These are phyloP conservation scores for Rhea americana DNA, from an alignment of 2,113 vertebrate species.

Conservation along the genomic window DNA sequence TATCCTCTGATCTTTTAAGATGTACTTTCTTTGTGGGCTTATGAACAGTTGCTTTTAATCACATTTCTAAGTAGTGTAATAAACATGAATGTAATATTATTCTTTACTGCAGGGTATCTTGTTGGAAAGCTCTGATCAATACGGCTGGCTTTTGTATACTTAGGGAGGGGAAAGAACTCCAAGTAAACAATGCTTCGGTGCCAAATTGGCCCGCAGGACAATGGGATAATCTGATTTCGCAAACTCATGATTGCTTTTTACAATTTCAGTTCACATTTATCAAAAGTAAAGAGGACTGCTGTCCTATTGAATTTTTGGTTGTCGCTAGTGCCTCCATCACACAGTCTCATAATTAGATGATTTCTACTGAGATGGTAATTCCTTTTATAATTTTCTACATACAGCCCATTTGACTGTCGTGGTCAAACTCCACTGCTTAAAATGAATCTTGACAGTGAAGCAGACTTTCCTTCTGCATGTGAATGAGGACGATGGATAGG, in stretches of 20 bases:
- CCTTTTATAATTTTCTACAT: neutral
- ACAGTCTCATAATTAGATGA: slow-evolving; percentile 47
- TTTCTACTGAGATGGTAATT: slow-evolving; percentile 36
- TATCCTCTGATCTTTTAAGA: slow-evolving; percentile 20
- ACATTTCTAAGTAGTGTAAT: slow-evolving; percentile 28
- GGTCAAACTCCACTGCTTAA: slow-evolving; percentile 21
- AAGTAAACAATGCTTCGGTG: slow-evolving; percentile 38
- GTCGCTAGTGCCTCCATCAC: slow-evolving; percentile 13
- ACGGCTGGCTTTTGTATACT: slow-evolving; percentile 24
- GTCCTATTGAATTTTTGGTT: slow-evolving; percentile 37
- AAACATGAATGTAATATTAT: slow-evolving; percentile 41
- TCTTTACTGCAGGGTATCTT: slow-evolving; percentile 37
- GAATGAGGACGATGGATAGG: neutral
- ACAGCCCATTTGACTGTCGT: neutral
- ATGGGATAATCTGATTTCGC: slow-evolving; percentile 50
- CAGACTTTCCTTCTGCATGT: neutral
- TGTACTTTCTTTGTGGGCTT: neutral
- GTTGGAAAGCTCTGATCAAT: slow-evolving; percentile 51
- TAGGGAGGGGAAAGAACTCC: slow-evolving; percentile 37
- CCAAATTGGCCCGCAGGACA: slow-evolving; percentile 44
- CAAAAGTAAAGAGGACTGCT: slow-evolving; percentile 46
- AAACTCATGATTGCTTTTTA: slow-evolving; percentile 53
- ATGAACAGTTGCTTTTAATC: slow-evolving; percentile 19
- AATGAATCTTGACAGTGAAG: slow-evolving; percentile 25
- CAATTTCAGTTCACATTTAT: slow-evolving; percentile 41